A percentile compares a stretch with the other conserved stretches of the same genome.
These are phyloP conservation scores for Pandemis cinnamomeana DNA, from an alignment of 2,888 invertebrate species.

Conservation along the genomic window DNA sequence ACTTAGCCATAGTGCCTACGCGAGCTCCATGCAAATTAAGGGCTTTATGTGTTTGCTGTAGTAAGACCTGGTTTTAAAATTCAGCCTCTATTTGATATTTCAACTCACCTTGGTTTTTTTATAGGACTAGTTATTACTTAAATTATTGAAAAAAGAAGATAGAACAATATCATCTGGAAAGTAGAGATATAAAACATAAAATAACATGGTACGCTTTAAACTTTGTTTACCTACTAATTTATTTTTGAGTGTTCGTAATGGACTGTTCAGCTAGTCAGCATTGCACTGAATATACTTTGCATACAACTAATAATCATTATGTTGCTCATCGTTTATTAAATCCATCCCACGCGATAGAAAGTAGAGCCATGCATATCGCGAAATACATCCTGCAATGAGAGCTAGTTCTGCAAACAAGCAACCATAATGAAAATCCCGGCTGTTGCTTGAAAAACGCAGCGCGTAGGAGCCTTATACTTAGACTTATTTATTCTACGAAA, in stretches of 20 bases:
- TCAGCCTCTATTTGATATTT: no score
- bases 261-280: background rate
- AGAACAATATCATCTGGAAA: no score
- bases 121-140: no score
- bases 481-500: no score
- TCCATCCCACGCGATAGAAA: background rate
- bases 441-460: background rate
- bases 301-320: background rate
- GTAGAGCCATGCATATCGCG: background rate
- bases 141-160: no score
- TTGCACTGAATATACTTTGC: background rate
- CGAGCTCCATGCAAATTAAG: no score
- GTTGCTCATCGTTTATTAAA: background rate
- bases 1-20: no score
- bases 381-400: background rate
- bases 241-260: background rate
- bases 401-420: slow-evolving; percentile 14
- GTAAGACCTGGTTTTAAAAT: background rate
- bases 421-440: slow-evolving; percentile 14
- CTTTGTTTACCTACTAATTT: background rate
- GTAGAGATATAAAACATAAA: no score
- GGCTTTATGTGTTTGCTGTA: background rate
- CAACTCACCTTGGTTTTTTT: no score
- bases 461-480: background rate
- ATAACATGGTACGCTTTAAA: no score